phyloP scores from a whole-genome alignment of 2,888 invertebrate genomes.

The Lepeophtheirus nordmannii region DNA sequence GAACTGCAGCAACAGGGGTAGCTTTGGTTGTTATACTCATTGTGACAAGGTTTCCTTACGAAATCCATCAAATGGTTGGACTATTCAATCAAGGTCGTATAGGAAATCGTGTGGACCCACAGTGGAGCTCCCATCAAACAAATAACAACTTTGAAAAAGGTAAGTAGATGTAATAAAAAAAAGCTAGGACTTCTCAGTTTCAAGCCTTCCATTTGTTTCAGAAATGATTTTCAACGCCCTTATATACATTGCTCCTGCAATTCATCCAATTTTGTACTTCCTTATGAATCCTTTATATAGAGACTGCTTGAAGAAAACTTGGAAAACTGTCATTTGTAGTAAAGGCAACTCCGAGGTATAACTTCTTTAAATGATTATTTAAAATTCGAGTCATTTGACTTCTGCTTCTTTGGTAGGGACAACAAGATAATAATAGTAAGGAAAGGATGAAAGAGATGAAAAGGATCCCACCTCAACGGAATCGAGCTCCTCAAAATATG shows the following conservation, averaged over 20 bases:
- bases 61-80: slow-evolving; percentile 19
- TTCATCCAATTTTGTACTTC: slow-evolving; percentile 21
- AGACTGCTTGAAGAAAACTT: slow-evolving; percentile 5
- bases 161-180: background rate
- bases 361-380: too few species aligned
- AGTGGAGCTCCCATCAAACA: background rate
- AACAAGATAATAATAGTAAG: background rate
- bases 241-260: background rate
- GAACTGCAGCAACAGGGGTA: slow-evolving; percentile 8
- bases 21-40: slow-evolving; percentile 1
- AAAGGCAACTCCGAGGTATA: background rate
- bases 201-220: background rate
- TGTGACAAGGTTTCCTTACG: slow-evolving; percentile 2
- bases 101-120: background rate
- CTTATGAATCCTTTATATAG: slow-evolving; percentile 15
- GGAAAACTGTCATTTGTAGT: slow-evolving; percentile 11
- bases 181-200: background rate
- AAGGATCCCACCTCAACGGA: background rate
- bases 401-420: background rate
- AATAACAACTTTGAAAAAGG: background rate
- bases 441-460: slow-evolving; percentile 2
- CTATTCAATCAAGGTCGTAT: slow-evolving; percentile 7
- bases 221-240: slow-evolving; percentile 19
- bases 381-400: too few species aligned
- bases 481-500: slow-evolving; percentile 1